Evolutionary conservation across 2,888 invertebrate species (phyloP).

Genomic region (Watsonalla cultraria): DNA sequence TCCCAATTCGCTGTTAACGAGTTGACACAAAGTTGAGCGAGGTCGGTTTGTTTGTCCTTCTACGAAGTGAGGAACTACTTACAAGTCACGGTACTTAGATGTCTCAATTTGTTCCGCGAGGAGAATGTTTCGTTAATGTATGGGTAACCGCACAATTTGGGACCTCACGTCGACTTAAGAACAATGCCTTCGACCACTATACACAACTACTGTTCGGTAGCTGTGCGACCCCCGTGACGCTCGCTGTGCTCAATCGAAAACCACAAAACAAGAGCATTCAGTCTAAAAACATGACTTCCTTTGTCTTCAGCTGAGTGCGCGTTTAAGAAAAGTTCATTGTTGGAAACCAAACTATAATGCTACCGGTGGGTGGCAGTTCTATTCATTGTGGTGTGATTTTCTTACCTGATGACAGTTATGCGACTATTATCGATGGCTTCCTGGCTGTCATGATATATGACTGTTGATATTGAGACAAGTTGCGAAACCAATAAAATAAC

Average conservation of each 20-base stretch:
- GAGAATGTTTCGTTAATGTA: constrained; percentile 41
- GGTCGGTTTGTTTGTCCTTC: background rate
- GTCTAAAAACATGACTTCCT: constrained; percentile 24
- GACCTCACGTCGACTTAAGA: constrained; percentile 63
- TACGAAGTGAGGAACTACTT: background rate
- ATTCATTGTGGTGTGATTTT: constrained; percentile 27
- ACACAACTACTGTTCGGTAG: constrained; percentile 62
- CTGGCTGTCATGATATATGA: constrained; percentile 32
- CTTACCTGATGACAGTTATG: constrained; percentile 65
- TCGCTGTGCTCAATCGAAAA: constrained; percentile 54
- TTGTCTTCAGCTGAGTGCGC: constrained; percentile 44
- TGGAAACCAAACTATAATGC: constrained; percentile 66
- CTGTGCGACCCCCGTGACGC: constrained; percentile 45
- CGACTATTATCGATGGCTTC: constrained; percentile 61
- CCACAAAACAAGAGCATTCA: constrained; percentile 66
- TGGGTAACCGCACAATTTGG: constrained; percentile 52
- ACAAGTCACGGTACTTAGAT: constrained; percentile 16
- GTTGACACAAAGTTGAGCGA: background rate
- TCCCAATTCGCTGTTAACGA: background rate
- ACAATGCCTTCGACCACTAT: constrained; percentile 37
- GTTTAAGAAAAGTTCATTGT: constrained; percentile 51
- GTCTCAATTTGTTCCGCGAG: constrained; percentile 46
- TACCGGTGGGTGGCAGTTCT: constrained; percentile 62
- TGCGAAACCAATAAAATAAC: background rate
- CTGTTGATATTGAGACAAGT: constrained; percentile 7